These are phyloP conservation scores for Strix uralensis DNA, from an alignment of 2,113 vertebrate genomes.

Conservation along the genomic window DNA sequence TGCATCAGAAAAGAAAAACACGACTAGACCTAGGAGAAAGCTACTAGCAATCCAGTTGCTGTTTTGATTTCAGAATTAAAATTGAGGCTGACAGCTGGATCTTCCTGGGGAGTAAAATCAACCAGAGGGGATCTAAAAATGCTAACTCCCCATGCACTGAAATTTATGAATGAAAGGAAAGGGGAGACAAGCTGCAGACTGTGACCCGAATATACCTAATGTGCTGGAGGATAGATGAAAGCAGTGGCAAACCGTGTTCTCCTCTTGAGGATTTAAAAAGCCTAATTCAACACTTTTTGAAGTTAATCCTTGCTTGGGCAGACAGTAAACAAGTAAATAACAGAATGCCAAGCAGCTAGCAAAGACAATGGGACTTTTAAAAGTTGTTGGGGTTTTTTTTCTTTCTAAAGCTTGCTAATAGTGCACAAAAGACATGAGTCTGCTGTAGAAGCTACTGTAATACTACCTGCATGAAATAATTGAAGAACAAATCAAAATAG, in stretches of 20 bases:
- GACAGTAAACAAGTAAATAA: background rate
- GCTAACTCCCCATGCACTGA: background rate
- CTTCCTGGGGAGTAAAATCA: background rate
- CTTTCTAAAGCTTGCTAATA: background rate
- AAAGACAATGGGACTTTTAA: background rate
- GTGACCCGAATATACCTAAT: background rate
- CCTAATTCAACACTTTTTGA: background rate
- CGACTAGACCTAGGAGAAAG: background rate
- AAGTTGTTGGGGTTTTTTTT: background rate
- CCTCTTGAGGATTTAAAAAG: background rate
- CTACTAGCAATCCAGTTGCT: background rate
- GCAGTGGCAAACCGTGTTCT: background rate
- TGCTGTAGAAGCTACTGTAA: background rate
- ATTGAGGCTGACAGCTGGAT: background rate
- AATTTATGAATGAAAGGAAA: background rate
- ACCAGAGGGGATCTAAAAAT: background rate
- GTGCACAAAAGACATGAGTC: background rate
- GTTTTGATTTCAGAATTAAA: background rate
- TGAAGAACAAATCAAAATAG: background rate
- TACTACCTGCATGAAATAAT: background rate
- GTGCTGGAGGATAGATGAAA: background rate
- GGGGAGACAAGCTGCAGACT: background rate
- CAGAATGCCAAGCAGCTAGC: background rate
- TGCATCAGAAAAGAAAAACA: background rate
- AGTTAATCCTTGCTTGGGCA: background rate